Base-by-base conservation (phyloP, 2,113 vertebrate species). In the Microtus pennsylvanicus region DNA sequence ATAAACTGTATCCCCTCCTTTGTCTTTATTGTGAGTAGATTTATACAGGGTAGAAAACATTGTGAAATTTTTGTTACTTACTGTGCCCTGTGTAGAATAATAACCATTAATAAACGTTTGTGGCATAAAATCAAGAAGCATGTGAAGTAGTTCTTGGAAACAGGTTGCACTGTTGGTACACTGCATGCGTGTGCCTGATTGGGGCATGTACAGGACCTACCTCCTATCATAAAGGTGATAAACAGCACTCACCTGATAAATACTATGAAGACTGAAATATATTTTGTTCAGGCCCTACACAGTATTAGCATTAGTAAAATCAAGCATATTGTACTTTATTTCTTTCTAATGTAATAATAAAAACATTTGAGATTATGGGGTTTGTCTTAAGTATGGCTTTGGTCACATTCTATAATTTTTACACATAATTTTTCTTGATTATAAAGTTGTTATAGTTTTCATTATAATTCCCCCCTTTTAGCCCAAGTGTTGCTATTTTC, bases 61-160 rank as follows among this genome's bases (percentile, higher is more conserved):
- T 70, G 88, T 22, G 26, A 94, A 74, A 70, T 90, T 19, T 91
- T 96, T 81, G 58, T 92, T 94, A 52, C n/a, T 90, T 93, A 65
- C 45, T 74, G 45, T 52, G 52, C 63, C 81, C 80, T 89, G 3
- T 87, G 58, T 89, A 88, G 38, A 85, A 65, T 85, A 93, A 78
- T 42, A 77, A 89, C 17, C 61, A 82, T 67, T 89, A 81, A 77
- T 72, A 82, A 94, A 76, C 81, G 94, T 77, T 19, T 91, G 35
- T 95, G 74, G 19, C 83, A 90, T 35, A 17, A 8, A 95, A 55
- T 96, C 52, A 95, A 96, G 81, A 94, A 80, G 80, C 30, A 85
- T 45, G 28, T 91, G 87, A 95, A 93, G 22, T 72, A 86, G 30
- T 94, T 90, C 74, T 96, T 97, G 82, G 82, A 93, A 95, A 93